These are phyloP conservation scores for Drosophila athabasca DNA, from an alignment of 1,140 invertebrate species.

Conservation along the genomic window DNA sequence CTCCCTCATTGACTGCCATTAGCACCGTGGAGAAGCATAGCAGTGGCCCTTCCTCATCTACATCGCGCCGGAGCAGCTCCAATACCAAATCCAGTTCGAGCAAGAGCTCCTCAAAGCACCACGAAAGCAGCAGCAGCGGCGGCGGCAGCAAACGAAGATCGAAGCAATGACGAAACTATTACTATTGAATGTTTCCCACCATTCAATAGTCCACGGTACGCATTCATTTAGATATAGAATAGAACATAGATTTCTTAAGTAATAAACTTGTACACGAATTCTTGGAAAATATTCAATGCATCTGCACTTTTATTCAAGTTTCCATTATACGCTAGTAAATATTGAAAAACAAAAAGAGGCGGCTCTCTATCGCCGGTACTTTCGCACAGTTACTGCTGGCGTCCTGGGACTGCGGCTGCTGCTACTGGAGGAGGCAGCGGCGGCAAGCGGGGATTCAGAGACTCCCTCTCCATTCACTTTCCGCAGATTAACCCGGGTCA, in stretches of 20 bases:
- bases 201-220: neutral
- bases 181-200: constrained; percentile 1
- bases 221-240: neutral
- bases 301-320: constrained; percentile 19
- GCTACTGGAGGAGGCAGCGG: neutral
- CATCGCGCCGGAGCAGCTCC: constrained; percentile 59
- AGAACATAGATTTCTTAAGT: neutral
- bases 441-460: constrained; percentile 1
- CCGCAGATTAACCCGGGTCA: constrained; percentile 65
- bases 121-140: constrained; percentile 68
- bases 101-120: constrained; percentile 68
- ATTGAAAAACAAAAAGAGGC: constrained; percentile 5
- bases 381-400: constrained; percentile 63
- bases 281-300: constrained; percentile 25
- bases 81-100: constrained; percentile 57
- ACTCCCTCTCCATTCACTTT: constrained; percentile 41
- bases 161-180: constrained; percentile 45
- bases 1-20: constrained; percentile 51
- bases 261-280: neutral
- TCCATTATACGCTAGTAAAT: constrained; percentile 2
- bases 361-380: constrained; percentile 46
- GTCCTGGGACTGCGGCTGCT: constrained; percentile 61
- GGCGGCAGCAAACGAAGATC: constrained; percentile 64
- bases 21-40: constrained; percentile 56
- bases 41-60: constrained; percentile 48